Base-by-base conservation (phyloP, 2,797 vertebrate genomes). In the Paratrypauchen microcephalus region DNA sequence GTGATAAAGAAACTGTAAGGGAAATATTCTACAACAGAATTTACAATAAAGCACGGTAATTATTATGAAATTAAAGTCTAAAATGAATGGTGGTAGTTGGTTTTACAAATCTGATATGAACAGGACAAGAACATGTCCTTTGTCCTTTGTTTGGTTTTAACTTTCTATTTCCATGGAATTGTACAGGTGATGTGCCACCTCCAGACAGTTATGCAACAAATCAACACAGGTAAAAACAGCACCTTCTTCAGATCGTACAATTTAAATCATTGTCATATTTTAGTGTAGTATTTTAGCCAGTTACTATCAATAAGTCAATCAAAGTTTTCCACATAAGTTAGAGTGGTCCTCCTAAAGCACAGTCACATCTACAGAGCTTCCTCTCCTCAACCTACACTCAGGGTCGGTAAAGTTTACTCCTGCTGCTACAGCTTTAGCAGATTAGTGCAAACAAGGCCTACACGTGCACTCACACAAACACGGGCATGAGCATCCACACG, bases 391-490 rank as follows among this genome's bases (percentile, higher is more conserved):
- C 57, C 23, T 39, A 39, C 28, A 60, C 15, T 4, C 19, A 5
- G 21, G 48, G 54, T 28, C 65, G 4, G 6, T 47, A 56, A 60
- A 68, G 56, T 56, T 66, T 59, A 24, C 55, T 62, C 12, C 64
- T 50, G 61, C 48, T 47, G 52, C 69, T 65, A 23, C 16, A 24
- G 57, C 64, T 58, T 69, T 67, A 66, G 61, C 11, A 41, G 73
- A 74, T 74, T 71, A 72, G 65, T 68, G 54, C 28, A 41, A 75
- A 68, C 68, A 41, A 66, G 65, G 64, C 26, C 60, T 74, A 63
- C 85, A 84, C 64, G 72, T 79, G 77, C 21, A 11, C 36, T 48
- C 19, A 74, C 73, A 76, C 48, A 15, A 58, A 69, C 0, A 23
- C 1, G 21, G 21, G 21, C 52, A 55, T 13, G 21, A 23, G 52